A percentile compares a stretch with the other conserved stretches of the same genome.
These are phyloP conservation scores for Phania funesta DNA, from an alignment of 2,888 invertebrate genomes.

Conservation along the genomic window DNA sequence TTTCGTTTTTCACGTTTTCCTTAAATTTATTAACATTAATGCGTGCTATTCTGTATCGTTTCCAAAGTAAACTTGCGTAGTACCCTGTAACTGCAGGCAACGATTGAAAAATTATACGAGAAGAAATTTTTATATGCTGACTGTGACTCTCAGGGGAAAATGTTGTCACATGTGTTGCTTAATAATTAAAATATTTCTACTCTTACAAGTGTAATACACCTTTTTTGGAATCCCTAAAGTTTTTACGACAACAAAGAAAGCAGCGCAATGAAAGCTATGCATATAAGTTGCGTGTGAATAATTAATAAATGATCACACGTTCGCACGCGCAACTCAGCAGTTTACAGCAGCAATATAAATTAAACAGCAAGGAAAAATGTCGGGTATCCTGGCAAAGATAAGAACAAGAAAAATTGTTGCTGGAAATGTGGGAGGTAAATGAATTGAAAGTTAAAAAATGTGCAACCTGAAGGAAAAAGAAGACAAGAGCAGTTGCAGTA, in stretches of 20 bases:
- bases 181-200: conserved; percentile 37
- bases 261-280: conserved; percentile 1
- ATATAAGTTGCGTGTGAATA: conserved; percentile 49
- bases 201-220: background rate
- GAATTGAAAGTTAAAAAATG: conserved; percentile 24
- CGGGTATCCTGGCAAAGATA: conserved; percentile 7
- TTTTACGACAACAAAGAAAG: background rate
- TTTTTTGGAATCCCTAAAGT: background rate
- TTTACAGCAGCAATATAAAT: background rate
- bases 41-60: background rate
- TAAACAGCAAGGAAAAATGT: background rate
- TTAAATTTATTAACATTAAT: conserved; percentile 40
- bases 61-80: background rate
- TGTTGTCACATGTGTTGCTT: conserved; percentile 19
- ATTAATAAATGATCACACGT: background rate
- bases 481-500: background rate
- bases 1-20: background rate
- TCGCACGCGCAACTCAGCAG: background rate
- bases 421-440: background rate
- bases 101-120: conserved; percentile 8
- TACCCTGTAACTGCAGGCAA: background rate
- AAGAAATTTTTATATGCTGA: conserved; percentile 1
- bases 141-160: conserved; percentile 14
- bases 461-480: background rate
- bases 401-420: background rate